phyloP scores from a whole-genome alignment of 2,113 vertebrate species.

The Engraulis encrasicolus region DNA sequence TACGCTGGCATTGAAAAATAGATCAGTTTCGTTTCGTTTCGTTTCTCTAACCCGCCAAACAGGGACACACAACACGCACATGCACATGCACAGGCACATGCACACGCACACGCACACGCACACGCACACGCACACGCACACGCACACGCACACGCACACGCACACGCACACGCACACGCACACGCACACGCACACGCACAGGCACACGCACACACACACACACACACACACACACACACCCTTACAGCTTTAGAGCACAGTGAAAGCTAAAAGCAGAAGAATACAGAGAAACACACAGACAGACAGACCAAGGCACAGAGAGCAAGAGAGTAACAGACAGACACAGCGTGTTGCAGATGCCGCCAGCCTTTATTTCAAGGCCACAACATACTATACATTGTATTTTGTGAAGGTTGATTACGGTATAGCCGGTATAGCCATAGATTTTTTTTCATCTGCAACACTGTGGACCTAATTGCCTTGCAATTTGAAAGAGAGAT shows the following conservation, averaged over 20 bases:
- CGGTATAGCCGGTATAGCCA: not conserved
- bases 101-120: no score
- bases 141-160: no score
- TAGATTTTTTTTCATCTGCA: conserved; percentile 4
- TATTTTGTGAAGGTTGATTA: not conserved
- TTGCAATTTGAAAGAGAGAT: not conserved
- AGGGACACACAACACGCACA: not conserved
- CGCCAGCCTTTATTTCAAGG: conserved; percentile 3
- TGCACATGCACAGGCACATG: no score
- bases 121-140: no score
- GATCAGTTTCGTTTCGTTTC: not conserved
- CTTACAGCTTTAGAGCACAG: conserved; percentile 31
- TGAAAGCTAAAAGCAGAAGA: not conserved
- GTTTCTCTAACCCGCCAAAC: not conserved
- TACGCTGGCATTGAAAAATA: conserved; percentile 5
- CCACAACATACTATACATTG: not conserved
- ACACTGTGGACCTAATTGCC: not conserved
- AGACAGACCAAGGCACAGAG: conserved; percentile 1
- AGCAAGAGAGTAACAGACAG: conserved; percentile 37
- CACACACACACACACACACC: no score
- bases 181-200: no score
- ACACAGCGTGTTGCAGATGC: not conserved
- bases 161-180: no score
- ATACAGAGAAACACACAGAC: not conserved
- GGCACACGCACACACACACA: no score